phyloP scores from a whole-genome alignment of 2,888 invertebrate genomes.

The Junonia oenone region DNA sequence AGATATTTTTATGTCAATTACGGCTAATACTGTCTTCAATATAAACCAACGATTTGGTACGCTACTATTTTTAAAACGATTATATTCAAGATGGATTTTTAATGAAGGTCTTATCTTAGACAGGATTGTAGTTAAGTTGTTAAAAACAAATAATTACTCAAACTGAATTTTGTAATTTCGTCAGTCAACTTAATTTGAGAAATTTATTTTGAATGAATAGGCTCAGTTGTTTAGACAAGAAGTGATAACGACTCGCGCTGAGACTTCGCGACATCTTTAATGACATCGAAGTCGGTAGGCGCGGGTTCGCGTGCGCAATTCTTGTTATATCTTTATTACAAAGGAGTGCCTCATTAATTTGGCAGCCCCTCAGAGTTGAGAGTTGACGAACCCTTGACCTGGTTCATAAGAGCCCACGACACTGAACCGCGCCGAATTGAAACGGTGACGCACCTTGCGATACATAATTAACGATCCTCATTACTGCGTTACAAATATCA shows the following conservation, averaged over 20 bases:
- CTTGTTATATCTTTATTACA: constrained; percentile 81
- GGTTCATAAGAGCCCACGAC: constrained; percentile 67
- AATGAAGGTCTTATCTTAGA: neutral
- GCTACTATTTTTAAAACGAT: neutral
- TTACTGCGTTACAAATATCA: constrained; percentile 65
- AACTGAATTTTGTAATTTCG: constrained; percentile 13
- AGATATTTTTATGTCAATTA: neutral
- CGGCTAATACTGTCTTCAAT: neutral
- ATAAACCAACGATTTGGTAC: neutral
- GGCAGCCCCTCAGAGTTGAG: constrained; percentile 76
- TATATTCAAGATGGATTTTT: neutral
- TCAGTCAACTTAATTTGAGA: constrained; percentile 21
- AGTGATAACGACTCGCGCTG: constrained; percentile 68
- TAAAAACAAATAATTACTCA: constrained; percentile 15
- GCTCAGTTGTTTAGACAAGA: constrained; percentile 66
- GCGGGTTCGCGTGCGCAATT: constrained; percentile 76
- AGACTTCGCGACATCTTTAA: constrained; percentile 72
- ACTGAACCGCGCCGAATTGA: constrained; percentile 66
- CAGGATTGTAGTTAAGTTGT: neutral
- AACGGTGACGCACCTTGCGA: constrained; percentile 69
- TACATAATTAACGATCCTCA: constrained; percentile 78
- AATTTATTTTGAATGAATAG: constrained; percentile 36
- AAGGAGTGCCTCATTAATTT: constrained; percentile 81
- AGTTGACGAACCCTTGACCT: constrained; percentile 76
- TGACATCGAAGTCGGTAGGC: constrained; percentile 68